A percentile compares a stretch with the other conserved stretches of the same genome.
These are phyloP conservation scores for Eupithecia abbreviata DNA, from an alignment of 2,888 invertebrate genomes.

Conservation along the genomic window DNA sequence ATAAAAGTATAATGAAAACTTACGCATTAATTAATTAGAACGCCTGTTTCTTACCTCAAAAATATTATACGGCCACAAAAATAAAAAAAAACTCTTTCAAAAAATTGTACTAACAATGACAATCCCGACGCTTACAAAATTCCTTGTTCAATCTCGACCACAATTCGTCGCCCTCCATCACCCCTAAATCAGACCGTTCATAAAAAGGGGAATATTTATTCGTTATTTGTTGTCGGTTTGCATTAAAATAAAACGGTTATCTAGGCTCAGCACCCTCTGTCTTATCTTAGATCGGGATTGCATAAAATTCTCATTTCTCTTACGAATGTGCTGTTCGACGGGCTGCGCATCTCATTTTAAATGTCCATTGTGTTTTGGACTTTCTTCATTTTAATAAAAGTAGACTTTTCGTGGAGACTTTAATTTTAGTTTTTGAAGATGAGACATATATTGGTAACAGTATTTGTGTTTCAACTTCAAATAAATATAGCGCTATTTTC, in stretches of 20 bases:
- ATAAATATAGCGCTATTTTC: background rate
- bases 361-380: conserved; percentile 54
- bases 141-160: conserved; percentile 69
- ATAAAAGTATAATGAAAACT: no score
- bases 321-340: conserved; percentile 69
- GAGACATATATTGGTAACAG: background rate
- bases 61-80: background rate
- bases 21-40: background rate
- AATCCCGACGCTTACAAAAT: conserved; percentile 1
- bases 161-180: conserved; percentile 75
- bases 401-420: background rate
- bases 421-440: background rate
- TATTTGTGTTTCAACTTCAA: background rate
- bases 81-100: background rate
- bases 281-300: conserved; percentile 81
- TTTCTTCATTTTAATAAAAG: conserved; percentile 45
- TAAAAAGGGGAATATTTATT: conserved; percentile 80
- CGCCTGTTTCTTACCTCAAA: background rate
- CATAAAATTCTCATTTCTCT: conserved; percentile 80
- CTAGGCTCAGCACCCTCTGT: conserved; percentile 77
- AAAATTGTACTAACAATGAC: background rate
- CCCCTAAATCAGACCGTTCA: conserved; percentile 79
- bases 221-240: conserved; percentile 83
- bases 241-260: conserved; percentile 82
- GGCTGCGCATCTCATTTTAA: conserved; percentile 73